Evolutionary conservation across 2,113 vertebrate genomes (phyloP).

Genomic region (Thoracochromis brauschi): DNA sequence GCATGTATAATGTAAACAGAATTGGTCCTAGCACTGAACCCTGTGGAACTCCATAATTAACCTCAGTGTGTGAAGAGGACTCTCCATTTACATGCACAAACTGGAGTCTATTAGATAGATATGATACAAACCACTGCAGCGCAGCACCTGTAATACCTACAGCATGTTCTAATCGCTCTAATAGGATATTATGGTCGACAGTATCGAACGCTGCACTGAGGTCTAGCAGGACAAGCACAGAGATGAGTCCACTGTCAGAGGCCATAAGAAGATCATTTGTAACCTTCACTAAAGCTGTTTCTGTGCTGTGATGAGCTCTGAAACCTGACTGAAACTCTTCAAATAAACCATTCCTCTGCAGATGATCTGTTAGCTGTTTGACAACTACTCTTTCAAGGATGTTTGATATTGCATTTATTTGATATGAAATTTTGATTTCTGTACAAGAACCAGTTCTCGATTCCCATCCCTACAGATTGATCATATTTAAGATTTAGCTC

Average conservation of each 20-base stretch:
- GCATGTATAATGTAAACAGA: no score
- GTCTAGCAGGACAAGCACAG: no score
- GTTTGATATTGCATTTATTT: background rate
- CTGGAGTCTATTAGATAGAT: no score
- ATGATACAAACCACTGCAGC: rapidly evolving
- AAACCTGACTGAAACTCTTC: background rate
- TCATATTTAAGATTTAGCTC: background rate
- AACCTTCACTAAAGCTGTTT: background rate
- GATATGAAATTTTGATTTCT: background rate
- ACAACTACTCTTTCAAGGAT: background rate
- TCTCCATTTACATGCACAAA: no score
- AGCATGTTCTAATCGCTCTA: background rate
- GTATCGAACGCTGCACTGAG: no score
- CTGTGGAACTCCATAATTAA: no score
- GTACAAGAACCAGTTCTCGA: background rate
- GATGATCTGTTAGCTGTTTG: background rate
- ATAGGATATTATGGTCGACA: background rate
- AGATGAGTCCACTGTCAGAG: background rate
- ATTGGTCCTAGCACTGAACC: no score
- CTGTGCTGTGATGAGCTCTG: background rate
- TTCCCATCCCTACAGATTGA: background rate
- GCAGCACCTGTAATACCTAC: rapidly evolving
- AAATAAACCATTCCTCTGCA: background rate
- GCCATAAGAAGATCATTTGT: background rate
- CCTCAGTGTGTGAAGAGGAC: no score